A percentile compares a stretch with the other conserved stretches of the same genome.
Evolutionary conservation across 2,888 invertebrate genomes (phyloP).

Genomic region (Brachynemurus nebulosus): DNA sequence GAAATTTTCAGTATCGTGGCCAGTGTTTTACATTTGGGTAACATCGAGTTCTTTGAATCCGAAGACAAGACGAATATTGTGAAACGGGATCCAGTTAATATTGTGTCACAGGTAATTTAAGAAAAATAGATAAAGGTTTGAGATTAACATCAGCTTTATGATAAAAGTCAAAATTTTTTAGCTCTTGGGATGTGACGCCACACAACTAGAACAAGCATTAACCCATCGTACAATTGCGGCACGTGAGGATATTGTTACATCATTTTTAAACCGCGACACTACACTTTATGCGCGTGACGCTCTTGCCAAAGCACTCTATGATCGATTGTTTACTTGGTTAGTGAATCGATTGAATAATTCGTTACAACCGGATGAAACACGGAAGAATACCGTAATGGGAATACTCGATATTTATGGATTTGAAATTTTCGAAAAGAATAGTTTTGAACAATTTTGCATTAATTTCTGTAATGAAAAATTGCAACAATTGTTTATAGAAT

Average conservation of each 20-base stretch:
- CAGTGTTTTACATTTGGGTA: conserved; percentile 73
- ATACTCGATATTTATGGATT: conserved; percentile 91
- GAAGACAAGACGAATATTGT: conserved; percentile 56
- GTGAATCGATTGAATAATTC: conserved; percentile 68
- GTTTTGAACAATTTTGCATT: conserved; percentile 86
- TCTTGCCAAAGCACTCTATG: conserved; percentile 81
- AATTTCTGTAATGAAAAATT: conserved; percentile 94
- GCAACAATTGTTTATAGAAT: conserved; percentile 84
- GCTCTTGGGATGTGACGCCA: conserved; percentile 58
- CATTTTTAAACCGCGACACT: conserved; percentile 66
- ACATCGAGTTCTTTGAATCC: conserved; percentile 64
- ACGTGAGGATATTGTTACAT: conserved; percentile 66
- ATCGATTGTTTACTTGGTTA: conserved; percentile 82
- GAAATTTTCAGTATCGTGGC: conserved; percentile 74
- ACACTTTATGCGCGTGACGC: conserved; percentile 81
- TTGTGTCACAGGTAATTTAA: conserved; percentile 49
- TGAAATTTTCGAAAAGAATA: conserved; percentile 82
- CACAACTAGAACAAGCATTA: conserved; percentile 53
- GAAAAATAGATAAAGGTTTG: not conserved
- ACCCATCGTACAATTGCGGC: conserved; percentile 80
- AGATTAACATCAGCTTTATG: no score
- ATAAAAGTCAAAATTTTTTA: no score
- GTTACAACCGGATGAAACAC: conserved; percentile 41
- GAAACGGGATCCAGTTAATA: conserved; percentile 46
- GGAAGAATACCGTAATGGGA: conserved; percentile 62